Base-by-base conservation (phyloP, 1,140 invertebrate species). In the Leptoteleia sp. region DNA sequence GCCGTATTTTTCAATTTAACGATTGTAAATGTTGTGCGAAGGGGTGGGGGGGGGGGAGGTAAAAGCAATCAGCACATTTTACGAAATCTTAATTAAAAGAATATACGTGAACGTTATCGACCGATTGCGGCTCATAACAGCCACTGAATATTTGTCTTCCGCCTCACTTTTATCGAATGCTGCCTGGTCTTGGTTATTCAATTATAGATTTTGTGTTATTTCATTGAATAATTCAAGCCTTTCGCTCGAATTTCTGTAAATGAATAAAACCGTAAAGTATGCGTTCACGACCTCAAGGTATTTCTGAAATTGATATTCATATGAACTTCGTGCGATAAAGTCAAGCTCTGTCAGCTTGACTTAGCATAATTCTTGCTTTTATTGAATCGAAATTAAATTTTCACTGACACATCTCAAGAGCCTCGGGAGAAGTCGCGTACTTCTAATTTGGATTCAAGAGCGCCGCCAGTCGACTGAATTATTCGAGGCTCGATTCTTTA, bases 301-400 rank as follows among this genome's bases (percentile, higher is more conserved):
- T 70, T 70, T 64, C 50, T 35, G 47, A 70, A 68, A 70, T 67
- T 72, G 40, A 67, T 77, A 77, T 77, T 68, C 59, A 71, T 65
- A 65, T 65, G 38, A 70, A 77, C 35, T 50, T 15, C 16, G 42
- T 15, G 38, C 59, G 67, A 78, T 78, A 54, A 72, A 55, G 55
- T 55, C 61, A 48, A 47, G 50, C 57, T 37, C 55, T 62, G 45
- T 52, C 52, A 62, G 48, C 43, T 59, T 65, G 52, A 65, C 65
- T 68, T 73, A 73, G 47, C 55, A 68, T 72, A 68, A 79, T 79
- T 79, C 47, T 62, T 55, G 64, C 48, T 73, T 73, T 73, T 73
- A 79, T 79, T 79, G 62, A 73, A 73, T 64, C 47, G 52, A 68
- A 79, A 79, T 79, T 78, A 71, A 65, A 71, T 77, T 71, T 78